phyloP scores from a whole-genome alignment of 2,888 invertebrate genomes.

The Drosophila pullipes region DNA sequence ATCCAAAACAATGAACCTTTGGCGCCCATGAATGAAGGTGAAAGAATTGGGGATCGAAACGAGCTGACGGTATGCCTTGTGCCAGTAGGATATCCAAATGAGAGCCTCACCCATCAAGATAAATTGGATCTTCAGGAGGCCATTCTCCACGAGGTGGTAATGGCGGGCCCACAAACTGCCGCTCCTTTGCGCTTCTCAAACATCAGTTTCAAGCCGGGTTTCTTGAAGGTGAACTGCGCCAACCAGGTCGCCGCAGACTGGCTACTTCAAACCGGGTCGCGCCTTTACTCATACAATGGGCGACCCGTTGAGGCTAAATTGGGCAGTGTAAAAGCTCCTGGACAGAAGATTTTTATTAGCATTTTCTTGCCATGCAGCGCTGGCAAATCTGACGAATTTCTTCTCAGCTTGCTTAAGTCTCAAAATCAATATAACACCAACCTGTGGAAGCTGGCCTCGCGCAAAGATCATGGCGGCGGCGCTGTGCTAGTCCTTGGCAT shows the following conservation, averaged over 20 bases:
- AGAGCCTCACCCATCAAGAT: conserved; percentile 8
- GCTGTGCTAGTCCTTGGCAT: conserved; percentile 16
- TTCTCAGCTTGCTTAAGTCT: conserved; percentile 30
- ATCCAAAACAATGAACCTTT: not conserved
- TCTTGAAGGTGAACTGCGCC: conserved; percentile 23
- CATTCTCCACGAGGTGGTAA: conserved; percentile 31
- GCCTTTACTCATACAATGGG: conserved; percentile 25
- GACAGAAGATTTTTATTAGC: not conserved
- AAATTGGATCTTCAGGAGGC: conserved; percentile 46
- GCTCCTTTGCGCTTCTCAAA: conserved; percentile 29
- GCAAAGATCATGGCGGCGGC: conserved; percentile 9
- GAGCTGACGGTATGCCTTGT: conserved; percentile 4
- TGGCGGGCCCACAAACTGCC: not conserved
- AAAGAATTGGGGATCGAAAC: not conserved
- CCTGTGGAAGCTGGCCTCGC: conserved; percentile 22
- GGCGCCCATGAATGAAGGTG: not conserved
- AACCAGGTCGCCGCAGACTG: conserved; percentile 30
- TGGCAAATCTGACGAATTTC: conserved; percentile 17
- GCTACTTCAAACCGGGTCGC: conserved; percentile 14
- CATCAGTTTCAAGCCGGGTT: conserved; percentile 12
- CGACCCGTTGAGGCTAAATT: conserved; percentile 11
- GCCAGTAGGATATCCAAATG: conserved; percentile 32
- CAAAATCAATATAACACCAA: conserved; percentile 36
- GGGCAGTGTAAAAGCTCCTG: not conserved
- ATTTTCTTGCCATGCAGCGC: conserved; percentile 3